Evolutionary conservation across 2,888 invertebrate species (phyloP), one percentile per base, ranked within the genome.

Genomic region (Phytoseiulus persimilis): DNA sequence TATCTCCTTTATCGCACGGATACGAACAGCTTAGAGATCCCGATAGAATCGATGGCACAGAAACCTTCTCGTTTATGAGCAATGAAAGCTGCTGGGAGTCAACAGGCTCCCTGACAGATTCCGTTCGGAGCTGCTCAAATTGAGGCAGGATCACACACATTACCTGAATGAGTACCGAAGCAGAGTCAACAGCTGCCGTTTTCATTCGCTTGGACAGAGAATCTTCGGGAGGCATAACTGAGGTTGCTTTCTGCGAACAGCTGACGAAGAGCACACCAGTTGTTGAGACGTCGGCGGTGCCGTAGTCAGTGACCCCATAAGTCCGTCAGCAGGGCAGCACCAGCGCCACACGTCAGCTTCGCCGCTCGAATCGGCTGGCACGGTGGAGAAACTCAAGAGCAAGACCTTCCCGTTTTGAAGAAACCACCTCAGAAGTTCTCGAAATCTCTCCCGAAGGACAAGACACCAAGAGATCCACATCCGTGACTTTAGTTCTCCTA

Each of bases 111-210:
- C 5, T 39, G 39, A 39, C n/a, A n/a, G 39, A 39, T 39, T 39
- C 9, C 39, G 9, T 3, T 65, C 28, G 18, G 28, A 65, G 18
- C 65, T 65, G 9, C 5, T 11, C 18, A 23, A 3, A 65, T 65
- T 2, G 65, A 65, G 2, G 5, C 65, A 39, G 9, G 39, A 6
- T 65, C 65, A 65, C 39, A 65, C 39, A 65, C 65, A 2, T 32
- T 87, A 87, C 87, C 87, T 87, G 87, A 87, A 87, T 32, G 87
- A 87, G 87, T 11, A 33, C 32, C 28, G 31, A 87, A 32, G 87
- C 87, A n/a, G 87, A 87, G 45, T 87, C 87, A 23, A 87, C 87
- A n/a, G 87, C 87, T 39, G 87, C 87, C 87, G 33, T 87, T 31
- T 87, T 87, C 87, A 87, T 28, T 18, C 87, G 87, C 28, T 87